Evolutionary conservation across 1,140 invertebrate genomes (phyloP).

Genomic region (Phymorhynchus buccinoides): DNA sequence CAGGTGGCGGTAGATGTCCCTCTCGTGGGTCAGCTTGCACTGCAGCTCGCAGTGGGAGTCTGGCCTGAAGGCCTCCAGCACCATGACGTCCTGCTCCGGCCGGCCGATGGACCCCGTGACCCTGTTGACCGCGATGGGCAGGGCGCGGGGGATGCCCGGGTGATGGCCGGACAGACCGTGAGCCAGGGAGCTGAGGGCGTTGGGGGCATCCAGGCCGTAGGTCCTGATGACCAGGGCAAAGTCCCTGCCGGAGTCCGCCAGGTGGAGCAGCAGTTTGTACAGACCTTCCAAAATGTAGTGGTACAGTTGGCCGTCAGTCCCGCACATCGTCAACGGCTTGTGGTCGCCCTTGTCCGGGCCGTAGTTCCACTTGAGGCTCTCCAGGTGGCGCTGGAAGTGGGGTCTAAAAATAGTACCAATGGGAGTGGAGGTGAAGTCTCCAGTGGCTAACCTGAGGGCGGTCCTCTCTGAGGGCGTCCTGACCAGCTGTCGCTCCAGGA

Average conservation of each 20-base stretch:
- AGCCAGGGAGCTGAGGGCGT: slow-evolving; percentile 64
- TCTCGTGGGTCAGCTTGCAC: slow-evolving; percentile 47
- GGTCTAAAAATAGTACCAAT: slow-evolving; percentile 59
- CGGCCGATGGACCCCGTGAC: slow-evolving; percentile 53
- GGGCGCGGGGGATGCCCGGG: slow-evolving; percentile 56
- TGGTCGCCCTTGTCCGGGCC: slow-evolving; percentile 29
- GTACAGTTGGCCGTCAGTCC: slow-evolving; percentile 62
- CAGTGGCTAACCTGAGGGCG: slow-evolving; percentile 60
- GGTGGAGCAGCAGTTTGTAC: slow-evolving; percentile 62
- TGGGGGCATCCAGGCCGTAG: slow-evolving; percentile 67
- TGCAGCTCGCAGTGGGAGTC: slow-evolving; percentile 29
- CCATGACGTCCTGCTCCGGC: slow-evolving; percentile 46
- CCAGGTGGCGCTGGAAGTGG: slow-evolving; percentile 61
- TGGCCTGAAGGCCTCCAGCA: slow-evolving; percentile 42
- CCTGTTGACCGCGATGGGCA: slow-evolving; percentile 48
- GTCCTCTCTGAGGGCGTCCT: slow-evolving; percentile 60
- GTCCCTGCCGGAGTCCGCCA: slow-evolving; percentile 59
- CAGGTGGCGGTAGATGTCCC: slow-evolving; percentile 65
- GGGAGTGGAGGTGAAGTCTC: slow-evolving; percentile 63
- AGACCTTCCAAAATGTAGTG: slow-evolving; percentile 71
- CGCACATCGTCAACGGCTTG: slow-evolving; percentile 60
- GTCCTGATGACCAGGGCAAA: slow-evolving; percentile 69
- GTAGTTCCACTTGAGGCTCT: slow-evolving; percentile 59
- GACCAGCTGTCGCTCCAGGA: slow-evolving; percentile 64
- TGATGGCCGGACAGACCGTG: slow-evolving; percentile 63